These are phyloP conservation scores for Apomyelois bistriatella DNA, from an alignment of 2,888 invertebrate genomes.

Conservation along the genomic window DNA sequence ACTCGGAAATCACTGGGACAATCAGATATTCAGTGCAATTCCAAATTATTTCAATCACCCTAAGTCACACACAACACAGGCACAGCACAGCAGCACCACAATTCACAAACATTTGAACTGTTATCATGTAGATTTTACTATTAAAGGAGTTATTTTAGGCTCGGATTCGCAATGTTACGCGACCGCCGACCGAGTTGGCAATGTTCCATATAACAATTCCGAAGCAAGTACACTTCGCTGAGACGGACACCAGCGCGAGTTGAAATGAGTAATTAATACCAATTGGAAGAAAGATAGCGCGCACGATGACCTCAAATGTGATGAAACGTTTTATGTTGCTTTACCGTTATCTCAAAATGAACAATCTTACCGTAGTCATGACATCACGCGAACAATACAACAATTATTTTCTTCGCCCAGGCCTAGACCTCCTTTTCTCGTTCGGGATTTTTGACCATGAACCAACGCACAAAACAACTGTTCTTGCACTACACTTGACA, in stretches of 20 bases:
- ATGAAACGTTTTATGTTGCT: slow-evolving; percentile 25
- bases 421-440: slow-evolving; percentile 32
- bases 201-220: slow-evolving; percentile 51
- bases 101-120: background rate
- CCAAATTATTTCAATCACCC: no score
- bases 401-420: slow-evolving; percentile 26
- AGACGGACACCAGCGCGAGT: slow-evolving; percentile 30
- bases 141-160: slow-evolving; percentile 18
- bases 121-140: background rate
- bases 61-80: background rate
- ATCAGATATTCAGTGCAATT: no score
- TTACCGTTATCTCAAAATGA: slow-evolving; percentile 24
- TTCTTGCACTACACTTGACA: background rate
- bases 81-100: background rate
- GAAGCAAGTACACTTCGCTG: slow-evolving; percentile 28
- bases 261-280: slow-evolving; percentile 46
- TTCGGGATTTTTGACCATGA: slow-evolving; percentile 4
- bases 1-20: background rate
- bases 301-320: slow-evolving; percentile 49
- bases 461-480: slow-evolving; percentile 2
- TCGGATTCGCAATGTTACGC: slow-evolving; percentile 28
- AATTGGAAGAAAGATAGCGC: slow-evolving; percentile 42
- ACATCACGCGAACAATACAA: slow-evolving; percentile 41
- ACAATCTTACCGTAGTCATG: slow-evolving; percentile 51
- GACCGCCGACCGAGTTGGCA: slow-evolving; percentile 66